These are phyloP conservation scores for Philotrypesis tridentata DNA, from an alignment of 1,140 invertebrate species.

Conservation along the genomic window DNA sequence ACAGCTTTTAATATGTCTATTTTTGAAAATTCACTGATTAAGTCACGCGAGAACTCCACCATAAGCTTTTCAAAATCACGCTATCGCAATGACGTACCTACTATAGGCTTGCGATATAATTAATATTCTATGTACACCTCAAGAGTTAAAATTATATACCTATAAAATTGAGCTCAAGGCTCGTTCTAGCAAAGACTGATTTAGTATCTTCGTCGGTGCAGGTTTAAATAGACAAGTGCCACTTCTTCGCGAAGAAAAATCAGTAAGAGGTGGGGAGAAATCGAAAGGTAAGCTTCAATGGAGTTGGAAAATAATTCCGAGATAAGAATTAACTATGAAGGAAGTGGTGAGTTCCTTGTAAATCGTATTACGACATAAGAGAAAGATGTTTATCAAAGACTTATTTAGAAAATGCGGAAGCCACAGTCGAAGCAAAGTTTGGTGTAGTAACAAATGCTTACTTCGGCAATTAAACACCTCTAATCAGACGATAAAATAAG, in stretches of 20 bases:
- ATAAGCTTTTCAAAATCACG: too few species aligned
- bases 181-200: background rate
- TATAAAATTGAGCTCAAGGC: constrained; percentile 27
- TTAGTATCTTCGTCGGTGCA: background rate
- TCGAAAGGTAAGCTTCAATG: background rate
- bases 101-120: background rate
- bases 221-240: constrained; percentile 12
- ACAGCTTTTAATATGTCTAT: too few species aligned
- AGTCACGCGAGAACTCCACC: too few species aligned
- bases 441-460: background rate
- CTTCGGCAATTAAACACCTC: background rate
- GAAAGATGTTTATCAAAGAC: background rate
- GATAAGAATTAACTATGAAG: background rate
- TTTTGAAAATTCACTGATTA: too few species aligned
- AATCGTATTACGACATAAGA: background rate
- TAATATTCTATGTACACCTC: background rate
- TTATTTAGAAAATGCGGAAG: background rate
- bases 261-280: background rate
- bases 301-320: background rate
- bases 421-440: background rate
- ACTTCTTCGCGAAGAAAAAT: constrained; percentile 4
- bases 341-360: background rate
- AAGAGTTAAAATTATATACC: constrained; percentile 20
- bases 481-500: too few species aligned
- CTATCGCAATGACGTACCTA: too few species aligned